Base-by-base conservation (phyloP, 2,113 vertebrate genomes). In the Recurvirostra avosetta region DNA sequence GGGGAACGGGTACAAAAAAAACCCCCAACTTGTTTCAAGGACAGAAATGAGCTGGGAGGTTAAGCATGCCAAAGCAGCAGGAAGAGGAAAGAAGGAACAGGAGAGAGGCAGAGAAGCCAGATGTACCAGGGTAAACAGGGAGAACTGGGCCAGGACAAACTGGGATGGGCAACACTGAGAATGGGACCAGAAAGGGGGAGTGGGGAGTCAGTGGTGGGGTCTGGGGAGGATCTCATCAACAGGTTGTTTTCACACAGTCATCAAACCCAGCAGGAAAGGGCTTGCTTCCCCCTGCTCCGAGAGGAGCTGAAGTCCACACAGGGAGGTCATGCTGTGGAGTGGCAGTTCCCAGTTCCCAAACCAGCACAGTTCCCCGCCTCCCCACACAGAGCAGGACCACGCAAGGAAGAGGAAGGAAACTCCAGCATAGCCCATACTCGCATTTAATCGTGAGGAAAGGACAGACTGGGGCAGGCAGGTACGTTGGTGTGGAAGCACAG, bases 381-480 rank as follows among this genome's bases (percentile, higher is more conserved):
- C 56, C 65, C 61, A 41, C 56, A 71, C 25, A 43, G 30, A 56
- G 58, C 70, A 87, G 52, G 43, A 61, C 38, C 59, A 73, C 5
- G 1, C 43, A 95, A 96, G 92, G 72, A 97, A 90, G 45, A 95
- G 81, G 81, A 49, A 86, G 66, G 52, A 88, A 94, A 93, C 90
- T 53, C 58, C 77, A 92, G 78, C 19, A 1, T 47, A 96, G 96
- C 92, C 92, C 90, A 96, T 86, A 97, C 13, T 96, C 3, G 22
- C 67, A 43, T 97, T 97, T 97, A 97, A 97, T 96, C 1, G 34
- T 96, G 90, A 95, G 90, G 95, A 79, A 3, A 16, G 92, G 96
- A 96, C 62, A 84, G 87, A 94, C 77, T 45, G 85, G 85, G 84
- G 85, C 90, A 95, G 85, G 87, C 87, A 91, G 62, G 47, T 85